These are phyloP conservation scores for Ia io DNA, from an alignment of 2,113 vertebrate species.

Conservation along the genomic window DNA sequence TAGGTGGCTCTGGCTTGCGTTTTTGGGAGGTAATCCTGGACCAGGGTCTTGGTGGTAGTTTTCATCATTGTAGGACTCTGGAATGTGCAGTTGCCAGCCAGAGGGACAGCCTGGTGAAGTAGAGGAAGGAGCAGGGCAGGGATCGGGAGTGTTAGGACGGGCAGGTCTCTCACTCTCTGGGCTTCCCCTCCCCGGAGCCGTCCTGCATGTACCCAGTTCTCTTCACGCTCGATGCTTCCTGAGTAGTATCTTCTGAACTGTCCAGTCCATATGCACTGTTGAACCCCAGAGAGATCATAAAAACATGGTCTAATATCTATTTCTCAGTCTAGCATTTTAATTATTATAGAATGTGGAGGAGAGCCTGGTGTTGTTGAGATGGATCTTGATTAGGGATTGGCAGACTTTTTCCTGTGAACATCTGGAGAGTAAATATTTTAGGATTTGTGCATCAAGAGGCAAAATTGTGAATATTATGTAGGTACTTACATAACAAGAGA, in stretches of 20 bases:
- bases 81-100: not conserved
- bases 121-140: not conserved
- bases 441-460: not conserved
- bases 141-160: no score
- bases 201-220: not conserved
- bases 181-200: no score
- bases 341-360: not conserved
- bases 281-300: not conserved
- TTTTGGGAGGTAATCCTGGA: not conserved
- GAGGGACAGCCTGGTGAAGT: not conserved
- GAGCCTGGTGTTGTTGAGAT: not conserved
- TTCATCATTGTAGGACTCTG: not conserved
- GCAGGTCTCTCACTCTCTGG: no score
- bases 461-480: not conserved
- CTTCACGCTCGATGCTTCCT: not conserved
- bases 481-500: not conserved
- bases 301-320: not conserved
- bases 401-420: not conserved
- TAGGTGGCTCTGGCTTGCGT: not conserved
- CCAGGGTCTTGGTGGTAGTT: not conserved
- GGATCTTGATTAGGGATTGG: not conserved
- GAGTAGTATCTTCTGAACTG: not conserved
- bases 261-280: accelerated
- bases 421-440: not conserved
- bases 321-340: not conserved